phyloP scores from a whole-genome alignment of 2,888 invertebrate species.

The Lochmaea crataegi region DNA sequence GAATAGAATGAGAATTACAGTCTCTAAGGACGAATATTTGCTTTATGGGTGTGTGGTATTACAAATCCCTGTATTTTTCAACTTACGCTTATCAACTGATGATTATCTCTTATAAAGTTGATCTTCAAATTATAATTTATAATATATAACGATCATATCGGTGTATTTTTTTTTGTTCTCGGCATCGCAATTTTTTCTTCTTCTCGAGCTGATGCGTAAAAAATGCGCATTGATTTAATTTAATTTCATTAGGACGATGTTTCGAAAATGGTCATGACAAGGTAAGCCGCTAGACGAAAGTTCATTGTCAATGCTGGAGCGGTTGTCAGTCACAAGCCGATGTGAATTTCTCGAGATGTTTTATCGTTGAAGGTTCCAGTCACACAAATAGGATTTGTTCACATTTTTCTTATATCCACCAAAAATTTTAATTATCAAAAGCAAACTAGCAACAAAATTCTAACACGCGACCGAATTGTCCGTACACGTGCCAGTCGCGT shows the following conservation, averaged over 20 bases:
- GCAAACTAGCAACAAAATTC: conserved; percentile 36
- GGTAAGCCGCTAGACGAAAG: conserved; percentile 35
- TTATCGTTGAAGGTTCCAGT: neutral
- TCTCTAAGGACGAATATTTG: too few species aligned
- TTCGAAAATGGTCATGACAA: conserved; percentile 45
- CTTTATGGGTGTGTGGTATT: too few species aligned
- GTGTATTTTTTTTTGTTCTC: neutral
- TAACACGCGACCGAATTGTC: conserved; percentile 43
- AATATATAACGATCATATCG: neutral
- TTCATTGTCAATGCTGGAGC: conserved; percentile 37
- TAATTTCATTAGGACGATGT: conserved; percentile 44
- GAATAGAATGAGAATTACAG: too few species aligned
- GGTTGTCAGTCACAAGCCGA: neutral
- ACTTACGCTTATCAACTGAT: too few species aligned
- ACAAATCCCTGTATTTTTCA: neutral
- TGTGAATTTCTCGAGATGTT: conserved; percentile 10
- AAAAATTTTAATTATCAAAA: conserved; percentile 22
- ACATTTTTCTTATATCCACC: too few species aligned
- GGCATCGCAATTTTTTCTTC: neutral
- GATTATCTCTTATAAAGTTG: neutral
- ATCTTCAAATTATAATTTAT: neutral
- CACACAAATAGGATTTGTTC: too few species aligned
- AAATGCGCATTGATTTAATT: conserved; percentile 48
- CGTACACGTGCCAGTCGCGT: conserved; percentile 33
- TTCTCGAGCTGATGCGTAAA: conserved; percentile 15